Percentiles rank a stretch among this genome's conserved stretches.
Conservation (phyloP, 2,888 invertebrate species). For the Stratiomys singularior region DNA sequence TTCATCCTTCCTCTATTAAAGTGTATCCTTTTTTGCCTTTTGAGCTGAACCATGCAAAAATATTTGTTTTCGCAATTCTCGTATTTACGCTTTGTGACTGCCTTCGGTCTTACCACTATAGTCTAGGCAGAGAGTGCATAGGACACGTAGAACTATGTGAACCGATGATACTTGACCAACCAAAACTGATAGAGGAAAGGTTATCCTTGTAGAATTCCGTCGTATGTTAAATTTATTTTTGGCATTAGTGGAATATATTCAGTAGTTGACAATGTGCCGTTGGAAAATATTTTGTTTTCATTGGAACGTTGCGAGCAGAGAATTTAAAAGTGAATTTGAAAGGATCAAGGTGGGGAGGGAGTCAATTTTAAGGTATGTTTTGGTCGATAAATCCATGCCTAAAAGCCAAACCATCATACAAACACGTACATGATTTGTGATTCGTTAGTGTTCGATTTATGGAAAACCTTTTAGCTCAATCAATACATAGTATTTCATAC, state of each 20-base stretch:
- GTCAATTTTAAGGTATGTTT: neutral
- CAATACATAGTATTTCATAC: too few relatives aligned
- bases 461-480: too few relatives aligned
- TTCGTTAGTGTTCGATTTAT: too few relatives aligned
- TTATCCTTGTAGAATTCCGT: neutral
- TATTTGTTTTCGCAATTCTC: conserved; percentile 1
- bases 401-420: too few relatives aligned
- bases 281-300: conserved; percentile 31
- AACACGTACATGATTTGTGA: too few relatives aligned
- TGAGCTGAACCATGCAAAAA: neutral
- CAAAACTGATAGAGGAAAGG: neutral
- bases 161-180: too few relatives aligned
- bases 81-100: neutral
- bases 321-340: conserved; percentile 32
- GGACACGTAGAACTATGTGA: neutral
- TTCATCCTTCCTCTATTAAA: neutral
- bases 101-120: neutral
- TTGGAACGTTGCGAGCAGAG: neutral
- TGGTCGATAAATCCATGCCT: neutral
- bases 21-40: neutral
- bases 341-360: neutral
- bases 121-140: neutral
- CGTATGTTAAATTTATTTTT: neutral
- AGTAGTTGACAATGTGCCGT: conserved; percentile 37
- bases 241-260: conserved; percentile 23